These are phyloP conservation scores for Myiozetetes cayanensis DNA, from an alignment of 2,113 vertebrate species.

Conservation along the genomic window DNA sequence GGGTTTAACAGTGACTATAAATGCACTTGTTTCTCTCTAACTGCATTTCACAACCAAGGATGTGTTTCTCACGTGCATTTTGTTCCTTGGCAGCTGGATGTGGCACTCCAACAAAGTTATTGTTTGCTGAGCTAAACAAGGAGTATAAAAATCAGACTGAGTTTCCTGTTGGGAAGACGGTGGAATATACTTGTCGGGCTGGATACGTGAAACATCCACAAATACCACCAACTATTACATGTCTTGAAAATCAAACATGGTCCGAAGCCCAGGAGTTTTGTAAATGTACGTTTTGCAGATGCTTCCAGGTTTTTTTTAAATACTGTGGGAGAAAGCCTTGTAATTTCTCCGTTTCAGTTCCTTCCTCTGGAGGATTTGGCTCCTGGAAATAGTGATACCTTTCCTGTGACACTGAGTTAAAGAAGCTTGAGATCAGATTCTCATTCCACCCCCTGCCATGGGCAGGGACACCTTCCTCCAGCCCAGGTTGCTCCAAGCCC, in stretches of 20 bases:
- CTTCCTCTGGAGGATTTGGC: neutral
- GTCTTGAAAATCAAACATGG: slow-evolving; percentile 38
- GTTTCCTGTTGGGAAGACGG: slow-evolving; percentile 41
- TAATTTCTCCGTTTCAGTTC: neutral
- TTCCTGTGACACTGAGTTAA: neutral
- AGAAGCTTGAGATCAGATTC: neutral
- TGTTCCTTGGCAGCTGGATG: slow-evolving; percentile 39
- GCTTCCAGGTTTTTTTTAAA: neutral
- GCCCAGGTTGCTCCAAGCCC: rapidly evolving
- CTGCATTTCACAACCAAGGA: neutral
- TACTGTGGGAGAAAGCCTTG: rapidly evolving
- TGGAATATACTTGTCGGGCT: slow-evolving; percentile 50
- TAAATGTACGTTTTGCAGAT: slow-evolving; percentile 16
- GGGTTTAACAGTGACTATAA: neutral
- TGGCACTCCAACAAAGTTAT: neutral
- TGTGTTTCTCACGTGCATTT: neutral
- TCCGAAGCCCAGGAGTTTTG: slow-evolving; percentile 42
- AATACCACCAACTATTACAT: neutral
- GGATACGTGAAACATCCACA: neutral
- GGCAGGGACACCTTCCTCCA: neutral
- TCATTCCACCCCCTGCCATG: neutral
- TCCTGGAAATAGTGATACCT: neutral
- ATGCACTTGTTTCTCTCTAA: neutral
- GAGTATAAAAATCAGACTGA: neutral
- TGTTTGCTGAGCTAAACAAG: slow-evolving; percentile 42